These are phyloP conservation scores for Saccopteryx leptura DNA, from an alignment of 2,113 vertebrate genomes.

Conservation along the genomic window DNA sequence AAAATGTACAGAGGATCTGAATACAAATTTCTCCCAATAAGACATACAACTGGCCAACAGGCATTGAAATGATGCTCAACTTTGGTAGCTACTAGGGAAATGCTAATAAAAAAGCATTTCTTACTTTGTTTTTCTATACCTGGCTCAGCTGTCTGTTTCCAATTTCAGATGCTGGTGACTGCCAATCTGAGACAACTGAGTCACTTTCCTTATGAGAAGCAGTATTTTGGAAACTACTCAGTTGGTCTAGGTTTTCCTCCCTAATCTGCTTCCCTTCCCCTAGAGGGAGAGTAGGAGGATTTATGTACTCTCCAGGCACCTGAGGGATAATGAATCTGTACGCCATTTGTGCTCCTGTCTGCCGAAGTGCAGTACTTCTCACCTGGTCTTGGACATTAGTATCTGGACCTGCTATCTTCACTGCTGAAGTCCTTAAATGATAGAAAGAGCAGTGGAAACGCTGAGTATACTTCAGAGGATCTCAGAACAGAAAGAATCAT, in stretches of 20 bases:
- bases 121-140: not conserved
- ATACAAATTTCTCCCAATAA: not conserved
- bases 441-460: not conserved
- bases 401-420: not conserved
- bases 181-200: not conserved
- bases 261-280: not conserved
- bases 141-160: not conserved
- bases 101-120: not conserved
- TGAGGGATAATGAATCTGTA: not conserved
- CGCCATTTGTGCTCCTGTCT: not conserved
- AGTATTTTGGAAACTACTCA: constrained; percentile 8
- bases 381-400: not conserved
- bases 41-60: not conserved
- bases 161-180: not conserved
- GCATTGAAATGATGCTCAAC: not conserved
- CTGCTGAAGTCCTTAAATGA: not conserved
- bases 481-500: not conserved
- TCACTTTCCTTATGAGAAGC: not conserved
- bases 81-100: not conserved
- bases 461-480: not conserved
- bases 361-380: accelerated
- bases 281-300: not conserved
- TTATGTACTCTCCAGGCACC: not conserved
- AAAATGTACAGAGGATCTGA: not conserved
- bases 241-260: not conserved